Base-by-base conservation (phyloP, 2,888 invertebrate species). In the Cephus pulcher region DNA sequence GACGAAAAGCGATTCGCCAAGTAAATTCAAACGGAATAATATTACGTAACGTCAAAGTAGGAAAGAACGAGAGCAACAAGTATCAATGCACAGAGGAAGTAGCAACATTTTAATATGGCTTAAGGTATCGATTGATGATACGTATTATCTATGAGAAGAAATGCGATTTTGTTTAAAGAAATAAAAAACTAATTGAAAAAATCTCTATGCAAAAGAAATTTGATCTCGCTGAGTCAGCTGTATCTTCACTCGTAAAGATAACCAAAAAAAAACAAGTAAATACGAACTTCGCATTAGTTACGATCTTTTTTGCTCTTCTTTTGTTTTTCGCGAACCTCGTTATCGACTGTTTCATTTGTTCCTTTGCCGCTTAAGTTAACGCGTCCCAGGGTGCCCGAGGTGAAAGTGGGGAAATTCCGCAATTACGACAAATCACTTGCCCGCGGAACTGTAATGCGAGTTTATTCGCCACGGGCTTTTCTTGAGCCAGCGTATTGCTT, bases 341-440 rank as follows among this genome's bases (percentile, higher is more conserved):
- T 84, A 83, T 85, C 82, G 82, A 83, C 78, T 80, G 77, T 76
- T 78, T 73, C 79, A 23, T 56, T 56, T 9, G 23, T 56, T 56
- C 56, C 23, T 56, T 56, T 56, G 56, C 56, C 56, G 9, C 56
- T 56, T 56, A 56, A 56, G 56, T 56, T 56, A 56, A 56, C 56
- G 56, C 56, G 56, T 56, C 56, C 56, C 56, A 56, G 56, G 56
- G 9, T 56, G 56, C 56, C 23, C 56, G 56, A 0, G 4, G 56
- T 56, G 23, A 9, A 74, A 69, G 73, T 76, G 78, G 78, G 79
- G 78, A 85, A 86, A 86, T 84, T 86, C 85, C 83, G 85, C 86
- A 86, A 87, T 87, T 87, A 84, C 83, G 84, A 83, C 85, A 86
- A 87, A 87, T 86, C 87, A 85, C 83, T 87, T 81, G 71, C 71